Percentiles rank a stretch among this genome's conserved stretches.
Conservation (phyloP, 2,888 invertebrate species). For the Habrosyne pyritoides region DNA sequence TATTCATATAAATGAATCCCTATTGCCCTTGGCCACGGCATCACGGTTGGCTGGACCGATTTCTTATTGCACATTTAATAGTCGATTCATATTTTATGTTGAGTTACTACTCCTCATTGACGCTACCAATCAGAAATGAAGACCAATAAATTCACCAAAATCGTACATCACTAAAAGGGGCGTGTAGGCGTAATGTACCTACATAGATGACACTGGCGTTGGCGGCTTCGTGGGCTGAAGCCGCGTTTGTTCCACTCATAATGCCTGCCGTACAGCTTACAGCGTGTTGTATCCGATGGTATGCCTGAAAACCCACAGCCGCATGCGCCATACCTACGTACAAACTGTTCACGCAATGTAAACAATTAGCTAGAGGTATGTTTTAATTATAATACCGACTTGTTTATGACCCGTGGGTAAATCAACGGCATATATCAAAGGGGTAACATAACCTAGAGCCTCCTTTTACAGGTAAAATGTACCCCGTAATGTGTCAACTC, state of each 20-base stretch:
- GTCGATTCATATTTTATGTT: no score
- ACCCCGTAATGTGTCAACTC: background rate
- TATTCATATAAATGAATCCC: no score
- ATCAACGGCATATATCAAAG: background rate
- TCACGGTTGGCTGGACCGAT: no score
- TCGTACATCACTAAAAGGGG: background rate
- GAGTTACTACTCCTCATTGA: no score
- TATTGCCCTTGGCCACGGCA: no score
- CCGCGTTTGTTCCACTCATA: slow-evolving; percentile 21
- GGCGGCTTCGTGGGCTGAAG: background rate
- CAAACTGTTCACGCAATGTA: background rate
- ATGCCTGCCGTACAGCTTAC: slow-evolving; percentile 17
- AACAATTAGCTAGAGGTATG: slow-evolving; percentile 1
- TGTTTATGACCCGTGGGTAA: slow-evolving; percentile 3
- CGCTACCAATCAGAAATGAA: no score
- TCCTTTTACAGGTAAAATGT: slow-evolving; percentile 3
- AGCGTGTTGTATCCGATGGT: slow-evolving; percentile 13
- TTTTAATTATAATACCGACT: slow-evolving; percentile 3
- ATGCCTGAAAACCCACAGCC: slow-evolving; percentile 28
- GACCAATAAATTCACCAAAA: background rate
- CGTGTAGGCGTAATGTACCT: slow-evolving; percentile 7
- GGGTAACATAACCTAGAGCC: background rate
- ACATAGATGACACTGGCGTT: background rate
- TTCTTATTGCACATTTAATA: no score
- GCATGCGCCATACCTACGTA: slow-evolving; percentile 8